A percentile compares a stretch with the other conserved stretches of the same genome.
These are phyloP conservation scores for Siniperca undulata DNA, from an alignment of 2,797 vertebrate species.

Conservation along the genomic window DNA sequence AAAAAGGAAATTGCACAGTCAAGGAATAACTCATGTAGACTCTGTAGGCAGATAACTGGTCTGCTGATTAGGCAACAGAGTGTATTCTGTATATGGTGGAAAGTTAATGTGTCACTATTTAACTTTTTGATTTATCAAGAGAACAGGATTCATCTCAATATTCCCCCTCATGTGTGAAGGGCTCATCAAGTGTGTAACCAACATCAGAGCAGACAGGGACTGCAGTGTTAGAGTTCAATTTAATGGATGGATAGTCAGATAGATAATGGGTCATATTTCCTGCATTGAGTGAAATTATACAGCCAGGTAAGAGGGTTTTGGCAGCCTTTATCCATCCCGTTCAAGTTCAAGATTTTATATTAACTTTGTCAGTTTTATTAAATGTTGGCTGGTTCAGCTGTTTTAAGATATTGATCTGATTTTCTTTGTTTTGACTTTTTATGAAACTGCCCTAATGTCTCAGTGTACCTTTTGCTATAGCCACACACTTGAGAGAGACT, in stretches of 20 bases:
- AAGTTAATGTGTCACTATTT: conserved; percentile 9
- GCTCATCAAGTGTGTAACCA: conserved; percentile 57
- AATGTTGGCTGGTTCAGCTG: conserved; percentile 8
- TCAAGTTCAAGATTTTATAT: conserved; percentile 36
- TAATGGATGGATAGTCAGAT: conserved; percentile 58
- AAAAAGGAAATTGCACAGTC: neutral
- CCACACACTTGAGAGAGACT: neutral
- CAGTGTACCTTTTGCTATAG: neutral
- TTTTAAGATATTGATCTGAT: conserved; percentile 24
- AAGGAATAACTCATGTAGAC: neutral
- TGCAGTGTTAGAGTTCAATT: conserved; percentile 58
- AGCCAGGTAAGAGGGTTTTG: conserved; percentile 35
- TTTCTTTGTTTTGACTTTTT: conserved; percentile 18
- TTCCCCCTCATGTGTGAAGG: conserved; percentile 32
- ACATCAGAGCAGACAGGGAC: conserved; percentile 45
- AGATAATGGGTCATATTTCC: conserved; percentile 59
- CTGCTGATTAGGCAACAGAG: neutral
- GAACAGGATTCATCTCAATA: conserved; percentile 41
- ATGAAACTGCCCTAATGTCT: conserved; percentile 3
- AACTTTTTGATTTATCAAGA: conserved; percentile 55
- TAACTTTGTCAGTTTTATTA: conserved; percentile 39
- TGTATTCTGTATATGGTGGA: neutral
- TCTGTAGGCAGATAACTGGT: too few relatives aligned
- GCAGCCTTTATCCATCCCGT: conserved; percentile 17
- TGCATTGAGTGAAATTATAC: conserved; percentile 46